These are phyloP conservation scores for Sebastes vulpes DNA, from an alignment of 2,797 vertebrate species.

Conservation along the genomic window DNA sequence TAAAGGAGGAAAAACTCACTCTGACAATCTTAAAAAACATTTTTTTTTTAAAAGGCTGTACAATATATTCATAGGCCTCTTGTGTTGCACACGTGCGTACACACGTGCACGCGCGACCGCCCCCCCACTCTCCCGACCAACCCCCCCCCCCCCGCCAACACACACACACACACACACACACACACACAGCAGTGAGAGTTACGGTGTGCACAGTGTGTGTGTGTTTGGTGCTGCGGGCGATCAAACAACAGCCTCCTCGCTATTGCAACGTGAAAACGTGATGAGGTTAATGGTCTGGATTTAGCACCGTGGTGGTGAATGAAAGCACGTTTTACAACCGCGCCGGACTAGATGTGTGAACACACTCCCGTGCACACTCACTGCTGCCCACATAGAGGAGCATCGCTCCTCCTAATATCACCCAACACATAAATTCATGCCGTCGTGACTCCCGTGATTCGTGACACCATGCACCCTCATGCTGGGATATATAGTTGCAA, in stretches of 20 bases:
- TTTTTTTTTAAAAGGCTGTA: not conserved
- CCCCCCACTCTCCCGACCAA: not conserved
- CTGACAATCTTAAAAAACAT: not conserved
- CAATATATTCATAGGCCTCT: conserved; percentile 12
- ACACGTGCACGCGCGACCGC: conserved; percentile 50
- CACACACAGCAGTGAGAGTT: conserved; percentile 33
- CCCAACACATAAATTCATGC: conserved; percentile 48
- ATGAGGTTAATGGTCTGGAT: conserved; percentile 68
- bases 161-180: conserved; percentile 1
- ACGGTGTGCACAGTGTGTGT: conserved; percentile 48
- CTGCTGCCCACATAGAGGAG: conserved; percentile 27
- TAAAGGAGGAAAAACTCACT: not conserved
- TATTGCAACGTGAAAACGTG: conserved; percentile 65
- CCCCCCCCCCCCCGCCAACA: not conserved
- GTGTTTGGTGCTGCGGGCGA: conserved; percentile 48
- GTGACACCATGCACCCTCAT: conserved; percentile 45
- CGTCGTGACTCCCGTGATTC: conserved; percentile 76
- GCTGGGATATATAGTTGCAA: conserved; percentile 48
- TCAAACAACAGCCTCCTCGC: conserved; percentile 55
- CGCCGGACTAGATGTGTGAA: conserved; percentile 44
- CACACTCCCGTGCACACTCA: conserved; percentile 43
- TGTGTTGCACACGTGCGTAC: conserved; percentile 43
- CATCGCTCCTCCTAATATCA: conserved; percentile 50
- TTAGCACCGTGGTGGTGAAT: conserved; percentile 56
- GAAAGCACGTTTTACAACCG: conserved; percentile 70